A percentile compares a stretch with the other conserved stretches of the same genome.
phyloP scores from a whole-genome alignment of 2,888 invertebrate species.

The Perithous albicinctus region DNA sequence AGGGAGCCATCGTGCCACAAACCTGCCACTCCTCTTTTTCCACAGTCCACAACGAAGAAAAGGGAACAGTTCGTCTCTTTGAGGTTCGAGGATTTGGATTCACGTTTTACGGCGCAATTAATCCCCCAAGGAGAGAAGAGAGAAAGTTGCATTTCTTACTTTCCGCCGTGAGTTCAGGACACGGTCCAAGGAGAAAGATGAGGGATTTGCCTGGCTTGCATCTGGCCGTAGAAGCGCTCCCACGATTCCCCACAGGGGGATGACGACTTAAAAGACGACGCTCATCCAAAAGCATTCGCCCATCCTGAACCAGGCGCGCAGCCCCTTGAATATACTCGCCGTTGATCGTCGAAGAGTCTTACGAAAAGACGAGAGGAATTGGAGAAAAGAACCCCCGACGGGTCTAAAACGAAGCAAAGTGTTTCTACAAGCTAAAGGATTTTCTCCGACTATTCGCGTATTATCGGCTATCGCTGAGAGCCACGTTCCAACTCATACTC shows the following conservation, averaged over 20 bases:
- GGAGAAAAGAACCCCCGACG: slow-evolving; percentile 30
- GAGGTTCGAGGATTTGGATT: slow-evolving; percentile 80
- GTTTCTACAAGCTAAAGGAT: slow-evolving; percentile 69
- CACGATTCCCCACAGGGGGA: slow-evolving; percentile 41
- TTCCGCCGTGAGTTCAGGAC: slow-evolving; percentile 65
- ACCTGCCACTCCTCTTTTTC: slow-evolving; percentile 22
- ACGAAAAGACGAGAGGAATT: slow-evolving; percentile 51
- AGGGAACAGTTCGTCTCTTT: slow-evolving; percentile 72
- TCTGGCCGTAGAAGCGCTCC: slow-evolving; percentile 47
- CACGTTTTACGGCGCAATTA: slow-evolving; percentile 82
- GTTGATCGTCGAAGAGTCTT: slow-evolving; percentile 37
- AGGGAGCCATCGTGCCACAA: slow-evolving; percentile 35
- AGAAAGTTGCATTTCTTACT: slow-evolving; percentile 72
- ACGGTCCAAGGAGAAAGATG: slow-evolving; percentile 73
- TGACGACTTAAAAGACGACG: slow-evolving; percentile 52
- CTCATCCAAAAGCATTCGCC: slow-evolving; percentile 17
- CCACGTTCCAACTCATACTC: slow-evolving; percentile 23
- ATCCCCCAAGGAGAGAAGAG: slow-evolving; percentile 79
- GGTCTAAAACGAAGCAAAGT: slow-evolving; percentile 39
- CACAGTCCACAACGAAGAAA: slow-evolving; percentile 52
- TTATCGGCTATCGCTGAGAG: slow-evolving; percentile 56
- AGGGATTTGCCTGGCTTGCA: slow-evolving; percentile 73
- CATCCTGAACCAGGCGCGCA: background rate
- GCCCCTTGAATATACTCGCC: slow-evolving; percentile 48
- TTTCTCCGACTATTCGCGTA: slow-evolving; percentile 48